These are phyloP conservation scores for Diabrotica undecimpunctata DNA, from an alignment of 1,140 invertebrate genomes.

Conservation along the genomic window DNA sequence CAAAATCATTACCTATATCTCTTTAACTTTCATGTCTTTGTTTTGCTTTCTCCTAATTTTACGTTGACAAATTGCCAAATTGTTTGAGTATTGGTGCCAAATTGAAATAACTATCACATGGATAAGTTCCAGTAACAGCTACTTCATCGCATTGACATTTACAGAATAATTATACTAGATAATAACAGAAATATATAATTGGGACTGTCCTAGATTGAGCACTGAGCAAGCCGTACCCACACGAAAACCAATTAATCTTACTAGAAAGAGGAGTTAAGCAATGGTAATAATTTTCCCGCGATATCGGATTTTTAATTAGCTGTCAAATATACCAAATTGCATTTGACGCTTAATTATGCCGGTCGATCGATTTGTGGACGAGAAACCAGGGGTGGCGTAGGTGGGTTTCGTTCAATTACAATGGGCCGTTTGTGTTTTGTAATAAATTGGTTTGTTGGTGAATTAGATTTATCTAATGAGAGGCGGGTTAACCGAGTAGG, in stretches of 20 bases:
- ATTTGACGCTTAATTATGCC: slow-evolving; percentile 37
- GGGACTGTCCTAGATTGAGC: slow-evolving; percentile 7
- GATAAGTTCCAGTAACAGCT: too few species aligned
- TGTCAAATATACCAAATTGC: slow-evolving; percentile 38
- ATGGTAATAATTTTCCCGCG: slow-evolving; percentile 30
- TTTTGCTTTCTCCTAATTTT: too few species aligned
- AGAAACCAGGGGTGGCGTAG: slow-evolving; percentile 4
- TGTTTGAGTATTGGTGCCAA: too few species aligned
- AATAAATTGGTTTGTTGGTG: not conserved
- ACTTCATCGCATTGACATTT: not conserved
- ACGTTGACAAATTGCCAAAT: too few species aligned
- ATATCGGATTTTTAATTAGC: slow-evolving; percentile 38
- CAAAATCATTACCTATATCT: too few species aligned
- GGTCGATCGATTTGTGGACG: slow-evolving; percentile 1
- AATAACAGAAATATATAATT: slow-evolving; percentile 2
- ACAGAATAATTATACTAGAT: not conserved
- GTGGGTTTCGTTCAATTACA: not conserved
- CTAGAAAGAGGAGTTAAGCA: slow-evolving; percentile 30
- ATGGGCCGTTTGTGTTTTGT: not conserved
- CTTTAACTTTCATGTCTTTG: too few species aligned
- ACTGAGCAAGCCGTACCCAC: slow-evolving; percentile 15
- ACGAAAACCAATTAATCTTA: slow-evolving; percentile 32
- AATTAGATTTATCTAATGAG: not conserved
- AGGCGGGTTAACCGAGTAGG: too few species aligned
- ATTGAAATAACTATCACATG: too few species aligned